These are phyloP conservation scores for Neoitamus cyanurus DNA, from an alignment of 2,888 invertebrate species.

Conservation along the genomic window DNA sequence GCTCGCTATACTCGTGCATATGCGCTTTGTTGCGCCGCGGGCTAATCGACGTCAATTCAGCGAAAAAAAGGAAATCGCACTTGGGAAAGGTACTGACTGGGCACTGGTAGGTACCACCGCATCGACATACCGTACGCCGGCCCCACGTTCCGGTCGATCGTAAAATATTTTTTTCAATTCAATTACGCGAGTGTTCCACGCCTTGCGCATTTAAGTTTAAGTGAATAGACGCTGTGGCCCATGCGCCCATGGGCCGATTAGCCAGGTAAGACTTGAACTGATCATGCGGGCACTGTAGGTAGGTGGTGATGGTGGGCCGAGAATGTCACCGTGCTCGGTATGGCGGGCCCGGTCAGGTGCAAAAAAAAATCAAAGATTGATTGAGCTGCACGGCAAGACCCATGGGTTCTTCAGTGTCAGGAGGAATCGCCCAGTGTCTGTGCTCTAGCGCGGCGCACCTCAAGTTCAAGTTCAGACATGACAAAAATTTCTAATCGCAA, in stretches of 20 bases:
- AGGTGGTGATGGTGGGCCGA: neutral
- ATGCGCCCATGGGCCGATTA: neutral
- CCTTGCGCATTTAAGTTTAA: neutral
- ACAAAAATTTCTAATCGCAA: slow-evolving; percentile 18
- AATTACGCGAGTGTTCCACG: slow-evolving; percentile 2
- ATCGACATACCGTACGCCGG: too few species aligned
- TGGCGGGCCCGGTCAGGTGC: neutral
- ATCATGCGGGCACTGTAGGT: neutral
- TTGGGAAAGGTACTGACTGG: neutral
- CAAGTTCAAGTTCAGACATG: slow-evolving; percentile 34
- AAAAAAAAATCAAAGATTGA: neutral
- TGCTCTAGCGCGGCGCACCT: neutral
- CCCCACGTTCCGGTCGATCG: neutral
- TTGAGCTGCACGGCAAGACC: neutral
- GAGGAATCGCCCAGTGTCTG: neutral
- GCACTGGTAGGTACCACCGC: neutral
- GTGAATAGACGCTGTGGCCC: neutral
- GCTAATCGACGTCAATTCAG: neutral
- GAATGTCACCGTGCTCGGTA: neutral
- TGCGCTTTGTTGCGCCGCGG: neutral
- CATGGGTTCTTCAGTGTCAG: neutral
- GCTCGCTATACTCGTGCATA: neutral
- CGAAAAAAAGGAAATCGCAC: neutral
- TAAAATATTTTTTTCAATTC: slow-evolving; percentile 36
- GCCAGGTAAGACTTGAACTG: neutral